These are phyloP conservation scores for Ellobium chinense DNA, from an alignment of 2,888 invertebrate genomes.

Conservation along the genomic window DNA sequence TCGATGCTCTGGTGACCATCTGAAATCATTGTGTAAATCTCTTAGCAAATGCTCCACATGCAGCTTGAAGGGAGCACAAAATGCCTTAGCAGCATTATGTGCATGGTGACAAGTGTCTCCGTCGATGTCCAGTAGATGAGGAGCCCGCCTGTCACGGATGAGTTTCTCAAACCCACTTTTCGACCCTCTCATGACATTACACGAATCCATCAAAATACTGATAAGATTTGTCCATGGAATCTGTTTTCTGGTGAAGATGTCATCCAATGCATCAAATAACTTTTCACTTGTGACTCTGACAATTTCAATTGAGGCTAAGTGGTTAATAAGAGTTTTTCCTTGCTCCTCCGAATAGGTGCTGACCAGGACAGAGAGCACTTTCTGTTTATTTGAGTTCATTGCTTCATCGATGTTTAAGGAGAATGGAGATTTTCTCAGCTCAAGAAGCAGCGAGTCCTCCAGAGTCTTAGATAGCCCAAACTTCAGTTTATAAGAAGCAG, in stretches of 20 bases:
- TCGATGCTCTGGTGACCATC: slow-evolving; percentile 42
- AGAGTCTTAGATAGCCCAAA: slow-evolving; percentile 35
- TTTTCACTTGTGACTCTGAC: slow-evolving; percentile 22
- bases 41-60: slow-evolving; percentile 22
- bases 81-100: slow-evolving; percentile 46
- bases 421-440: slow-evolving; percentile 31
- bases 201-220: slow-evolving; percentile 45
- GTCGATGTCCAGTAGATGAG: slow-evolving; percentile 50
- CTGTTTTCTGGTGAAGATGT: background rate
- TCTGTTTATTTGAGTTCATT: slow-evolving; percentile 33
- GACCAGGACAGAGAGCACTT: slow-evolving; percentile 42
- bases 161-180: slow-evolving; percentile 43
- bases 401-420: slow-evolving; percentile 51
- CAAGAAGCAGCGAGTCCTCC: slow-evolving; percentile 15
- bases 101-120: slow-evolving; percentile 49
- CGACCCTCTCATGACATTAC: slow-evolving; percentile 49
- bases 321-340: slow-evolving; percentile 22
- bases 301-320: slow-evolving; percentile 29
- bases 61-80: slow-evolving; percentile 39
- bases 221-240: slow-evolving; percentile 49
- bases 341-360: slow-evolving; percentile 2
- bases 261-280: slow-evolving; percentile 25
- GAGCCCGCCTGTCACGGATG: slow-evolving; percentile 18
- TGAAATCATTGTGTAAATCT: slow-evolving; percentile 46
- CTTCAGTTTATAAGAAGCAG: slow-evolving; percentile 43